Base-by-base conservation (phyloP, 2,888 invertebrate species). In the Tipula lateralis region DNA sequence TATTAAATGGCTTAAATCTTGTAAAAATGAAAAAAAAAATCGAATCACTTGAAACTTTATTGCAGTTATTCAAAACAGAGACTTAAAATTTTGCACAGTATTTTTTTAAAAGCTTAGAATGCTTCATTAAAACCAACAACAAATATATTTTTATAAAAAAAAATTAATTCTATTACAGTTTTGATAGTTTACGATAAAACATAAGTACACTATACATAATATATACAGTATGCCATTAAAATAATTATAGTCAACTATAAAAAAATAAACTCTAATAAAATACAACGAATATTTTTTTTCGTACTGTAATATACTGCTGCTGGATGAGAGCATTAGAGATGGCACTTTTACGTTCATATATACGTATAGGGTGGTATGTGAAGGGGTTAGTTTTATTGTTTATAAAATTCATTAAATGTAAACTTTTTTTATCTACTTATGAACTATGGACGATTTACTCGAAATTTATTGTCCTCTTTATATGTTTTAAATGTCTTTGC, bases 331-430 rank as follows among this genome's bases (percentile, higher is more conserved):
- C n/a, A n/a, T 3, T 44, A 44, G 3, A 32, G 3, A 32, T 32
- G 32, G 32, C 3, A n/a, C n/a, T n/a, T n/a, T n/a, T n/a, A n/a
- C n/a, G 9, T 36, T 36, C 44, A 2, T n/a, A 44, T 44, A 16
- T n/a, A 44, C n/a, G n/a, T 44, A 44, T 24, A 24, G 24, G 4
- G 66, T 24, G 24, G 12, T 66, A 66, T 24, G 66, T 24, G 66
- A 24, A 66, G 66, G 66, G 66, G 66, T 66, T 66, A 66, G 66
- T 66, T 66, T 66, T 66, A 66, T 66, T 66, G 24, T 24, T 66
- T 19, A 66, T 66, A 66, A 66, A 50, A 66, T n/a, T 24, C 9
- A 66, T 66, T 66, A 66, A 66, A 66, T 66, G 1, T 24, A 1
- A 66, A 66, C 66, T 66, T 24, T 24, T 66, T 24, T 3, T 66